Conservation (phyloP, 2,888 invertebrate species). For the Lathronympha strigana region DNA sequence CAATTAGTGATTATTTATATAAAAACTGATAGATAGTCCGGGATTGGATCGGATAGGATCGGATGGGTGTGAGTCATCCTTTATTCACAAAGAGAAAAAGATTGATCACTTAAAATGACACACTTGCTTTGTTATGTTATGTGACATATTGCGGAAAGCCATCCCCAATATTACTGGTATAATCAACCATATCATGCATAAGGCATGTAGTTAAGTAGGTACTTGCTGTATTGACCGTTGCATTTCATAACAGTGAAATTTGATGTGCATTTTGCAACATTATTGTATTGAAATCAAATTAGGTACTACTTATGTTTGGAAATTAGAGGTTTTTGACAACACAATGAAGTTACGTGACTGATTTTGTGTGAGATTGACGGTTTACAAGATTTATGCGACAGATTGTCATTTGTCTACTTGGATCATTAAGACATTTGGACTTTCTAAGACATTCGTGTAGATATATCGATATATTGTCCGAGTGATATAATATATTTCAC, state of each 20-base stretch:
- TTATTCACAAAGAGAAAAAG: no score
- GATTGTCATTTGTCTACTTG: neutral
- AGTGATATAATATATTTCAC: no score
- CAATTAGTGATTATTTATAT: no score
- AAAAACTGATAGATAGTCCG: no score
- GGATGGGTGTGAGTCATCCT: no score
- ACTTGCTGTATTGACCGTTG: constrained; percentile 25
- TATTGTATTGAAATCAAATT: constrained; percentile 43
- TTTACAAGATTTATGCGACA: constrained; percentile 21
- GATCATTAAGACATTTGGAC: neutral
- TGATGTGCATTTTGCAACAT: constrained; percentile 43
- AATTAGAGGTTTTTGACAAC: constrained; percentile 30
- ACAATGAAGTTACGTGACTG: constrained; percentile 34
- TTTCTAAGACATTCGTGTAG: neutral
- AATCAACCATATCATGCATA: constrained; percentile 25
- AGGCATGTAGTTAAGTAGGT: constrained; percentile 21
- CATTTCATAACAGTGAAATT: constrained; percentile 48
- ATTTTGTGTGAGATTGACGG: constrained; percentile 15
- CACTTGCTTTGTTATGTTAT: neutral
- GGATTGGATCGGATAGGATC: no score
- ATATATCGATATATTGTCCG: no score
- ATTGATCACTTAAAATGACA: no score
- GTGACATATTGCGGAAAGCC: constrained; percentile 6
- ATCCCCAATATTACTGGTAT: no score
- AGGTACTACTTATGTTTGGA: constrained; percentile 33